Evolutionary conservation across 2,888 invertebrate species (phyloP).

Genomic region (Drosophila bunnanda): DNA sequence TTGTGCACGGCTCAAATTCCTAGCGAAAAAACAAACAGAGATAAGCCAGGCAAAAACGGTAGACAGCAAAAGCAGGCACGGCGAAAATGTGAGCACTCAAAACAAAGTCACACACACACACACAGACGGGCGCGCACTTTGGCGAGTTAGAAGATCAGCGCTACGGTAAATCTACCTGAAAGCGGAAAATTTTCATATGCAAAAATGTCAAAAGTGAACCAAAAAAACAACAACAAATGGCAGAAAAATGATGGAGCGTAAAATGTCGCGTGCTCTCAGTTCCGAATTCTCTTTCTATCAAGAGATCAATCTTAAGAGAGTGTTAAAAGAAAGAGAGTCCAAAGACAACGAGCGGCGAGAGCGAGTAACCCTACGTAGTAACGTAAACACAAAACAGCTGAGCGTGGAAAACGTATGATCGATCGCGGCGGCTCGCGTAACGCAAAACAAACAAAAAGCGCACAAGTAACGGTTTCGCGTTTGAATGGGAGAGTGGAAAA

Average conservation of each 20-base stretch:
- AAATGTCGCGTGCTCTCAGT: constrained; percentile 36
- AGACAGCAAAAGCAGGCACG: constrained; percentile 48
- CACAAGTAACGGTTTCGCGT: constrained; percentile 9
- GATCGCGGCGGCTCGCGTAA: constrained; percentile 64
- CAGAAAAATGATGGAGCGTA: constrained; percentile 47
- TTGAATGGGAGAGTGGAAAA: constrained; percentile 52
- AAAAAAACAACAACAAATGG: constrained; percentile 37
- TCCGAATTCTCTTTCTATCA: constrained; percentile 17
- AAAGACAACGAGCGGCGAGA: constrained; percentile 17
- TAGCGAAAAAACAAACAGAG: constrained; percentile 58
- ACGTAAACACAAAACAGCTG: constrained; percentile 78
- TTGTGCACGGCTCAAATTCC: constrained; percentile 56
- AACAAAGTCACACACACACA: constrained; percentile 20
- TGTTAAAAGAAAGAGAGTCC: neutral
- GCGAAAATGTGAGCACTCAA: constrained; percentile 52
- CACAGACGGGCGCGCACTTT: constrained; percentile 5
- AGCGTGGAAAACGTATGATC: constrained; percentile 66
- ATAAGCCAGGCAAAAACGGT: constrained; percentile 61
- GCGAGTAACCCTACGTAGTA: constrained; percentile 48
- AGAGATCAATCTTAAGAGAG: constrained; percentile 32
- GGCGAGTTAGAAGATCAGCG: constrained; percentile 51
- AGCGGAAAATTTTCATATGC: constrained; percentile 78
- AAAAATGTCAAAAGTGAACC: constrained; percentile 81
- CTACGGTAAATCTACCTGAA: constrained; percentile 76
- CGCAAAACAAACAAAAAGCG: constrained; percentile 45